Evolutionary conservation across 1,140 invertebrate genomes (phyloP).

Genomic region (Bombus breviceps): DNA sequence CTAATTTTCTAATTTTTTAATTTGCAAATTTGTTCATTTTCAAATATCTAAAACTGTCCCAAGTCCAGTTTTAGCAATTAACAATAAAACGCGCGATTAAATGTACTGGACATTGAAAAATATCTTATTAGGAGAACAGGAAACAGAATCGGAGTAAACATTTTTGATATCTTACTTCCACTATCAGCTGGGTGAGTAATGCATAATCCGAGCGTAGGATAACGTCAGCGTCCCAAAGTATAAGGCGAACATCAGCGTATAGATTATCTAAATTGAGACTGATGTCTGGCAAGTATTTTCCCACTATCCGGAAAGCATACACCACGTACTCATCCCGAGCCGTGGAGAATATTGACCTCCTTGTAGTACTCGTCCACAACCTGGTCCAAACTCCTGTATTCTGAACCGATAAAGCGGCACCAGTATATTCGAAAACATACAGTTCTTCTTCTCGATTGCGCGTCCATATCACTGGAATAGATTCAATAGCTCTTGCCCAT

Average conservation of each 20-base stretch:
- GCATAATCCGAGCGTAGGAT: conserved; percentile 76
- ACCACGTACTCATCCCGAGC: conserved; percentile 71
- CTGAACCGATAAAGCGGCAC: conserved; percentile 75
- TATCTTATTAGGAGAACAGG: not conserved
- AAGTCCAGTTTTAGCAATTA: not conserved
- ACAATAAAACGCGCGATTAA: not conserved
- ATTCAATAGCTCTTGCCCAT: conserved; percentile 70
- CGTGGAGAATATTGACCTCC: conserved; percentile 67
- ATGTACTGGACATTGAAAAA: conserved; percentile 4
- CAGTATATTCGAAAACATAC: conserved; percentile 76
- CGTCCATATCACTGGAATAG: conserved; percentile 78
- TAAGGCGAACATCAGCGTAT: conserved; percentile 75
- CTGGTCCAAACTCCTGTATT: conserved; percentile 72
- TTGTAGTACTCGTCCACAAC: conserved; percentile 68
- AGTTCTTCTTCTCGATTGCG: conserved; percentile 75
- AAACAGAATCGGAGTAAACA: not conserved
- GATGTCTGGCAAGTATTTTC: conserved; percentile 64
- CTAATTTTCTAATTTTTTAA: not conserved
- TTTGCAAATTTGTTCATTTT: not conserved
- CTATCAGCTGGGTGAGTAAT: conserved; percentile 72
- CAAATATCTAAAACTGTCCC: not conserved
- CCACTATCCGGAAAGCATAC: conserved; percentile 67
- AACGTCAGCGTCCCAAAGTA: conserved; percentile 77
- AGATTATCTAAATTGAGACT: conserved; percentile 69
- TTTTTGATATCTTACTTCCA: conserved; percentile 66